Evolutionary conservation across 1,140 invertebrate species (phyloP), one percentile per base, ranked within the genome.

Genomic region (Elysia chlorotica): DNA sequence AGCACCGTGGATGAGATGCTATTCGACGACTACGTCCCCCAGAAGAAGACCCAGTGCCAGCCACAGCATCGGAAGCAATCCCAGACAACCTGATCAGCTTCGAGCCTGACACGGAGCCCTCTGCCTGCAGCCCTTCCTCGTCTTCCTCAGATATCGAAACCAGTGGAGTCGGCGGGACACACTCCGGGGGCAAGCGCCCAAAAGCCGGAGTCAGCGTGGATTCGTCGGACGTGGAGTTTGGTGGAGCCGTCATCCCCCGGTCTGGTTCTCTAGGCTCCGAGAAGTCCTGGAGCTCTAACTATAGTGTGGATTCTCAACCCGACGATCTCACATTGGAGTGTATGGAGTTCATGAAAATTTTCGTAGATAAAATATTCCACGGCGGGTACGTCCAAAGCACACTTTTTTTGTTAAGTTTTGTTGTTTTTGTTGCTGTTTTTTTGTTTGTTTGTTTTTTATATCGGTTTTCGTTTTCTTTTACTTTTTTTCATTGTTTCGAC

Each of bases 321-420:
- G 92, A 93, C 82, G 92, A 92, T 80, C 87, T 89, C 10, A 90
- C 90, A 0, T 71, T 82, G 37, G 87, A 88, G 70, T 85, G 84
- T 41, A 91, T 91, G 73, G 91, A 91, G 63, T 93, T 93, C 75
- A 93, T 93, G 92, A 91, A 92, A 78, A 84, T 87, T 37, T 94
- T 93, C 84, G 92, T 93, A 2, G 89, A 91, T 35, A 88, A 92
- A 76, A 85, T 93, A 31, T 93, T 93, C 76, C 78, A 76, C 36
- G 30, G 65, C 2, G 72, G 76, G 83, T 85, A 72, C 77, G 81
- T 77, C 53, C 10, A n/a, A n/a, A n/a, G n/a, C n/a, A n/a, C n/a
- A n/a, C n/a, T n/a, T n/a, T n/a, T n/a, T n/a, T n/a, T n/a, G n/a
- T n/a, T n/a, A 23, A 48, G 41, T 30, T 33, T 63, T 2, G 17